Conservation (phyloP, 1,140 invertebrate genomes). For the Oscheius sp. region DNA sequence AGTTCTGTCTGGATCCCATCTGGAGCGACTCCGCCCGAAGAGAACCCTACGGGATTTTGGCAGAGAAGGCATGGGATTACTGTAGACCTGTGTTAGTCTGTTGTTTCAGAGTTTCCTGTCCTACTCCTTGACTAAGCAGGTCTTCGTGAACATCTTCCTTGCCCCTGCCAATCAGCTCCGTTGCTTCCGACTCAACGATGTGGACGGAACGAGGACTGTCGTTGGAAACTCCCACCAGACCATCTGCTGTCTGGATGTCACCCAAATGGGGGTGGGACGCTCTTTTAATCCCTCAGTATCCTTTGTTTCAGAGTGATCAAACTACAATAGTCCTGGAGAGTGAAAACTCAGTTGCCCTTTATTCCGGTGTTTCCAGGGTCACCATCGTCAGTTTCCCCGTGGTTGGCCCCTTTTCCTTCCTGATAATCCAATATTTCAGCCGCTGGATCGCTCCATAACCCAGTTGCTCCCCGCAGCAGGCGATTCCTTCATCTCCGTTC, state of each 20-base stretch:
- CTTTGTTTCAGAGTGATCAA: not conserved
- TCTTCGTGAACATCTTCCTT: not conserved
- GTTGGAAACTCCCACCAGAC: not conserved
- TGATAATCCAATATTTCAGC: too few species aligned
- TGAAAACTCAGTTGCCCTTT: not conserved
- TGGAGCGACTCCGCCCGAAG: not conserved
- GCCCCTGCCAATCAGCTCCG: not conserved
- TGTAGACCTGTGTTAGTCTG: not conserved
- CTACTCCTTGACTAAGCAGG: not conserved
- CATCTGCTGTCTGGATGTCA: not conserved
- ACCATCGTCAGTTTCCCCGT: not conserved
- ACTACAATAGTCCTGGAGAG: not conserved
- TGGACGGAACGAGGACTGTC: not conserved
- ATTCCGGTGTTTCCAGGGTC: not conserved
- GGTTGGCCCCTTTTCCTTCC: too few species aligned
- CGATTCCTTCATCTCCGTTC: too few species aligned
- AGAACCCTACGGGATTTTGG: not conserved
- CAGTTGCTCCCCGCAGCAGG: too few species aligned
- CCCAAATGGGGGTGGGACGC: not conserved
- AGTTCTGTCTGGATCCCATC: not conserved
- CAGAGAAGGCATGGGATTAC: not conserved
- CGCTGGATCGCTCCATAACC: too few species aligned
- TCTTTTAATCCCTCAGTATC: not conserved
- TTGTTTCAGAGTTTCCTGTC: not conserved
- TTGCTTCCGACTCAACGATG: not conserved